Percentiles rank a stretch among this genome's conserved stretches.
Evolutionary conservation across 2,888 invertebrate species (phyloP).

Genomic region (Leucania comma): DNA sequence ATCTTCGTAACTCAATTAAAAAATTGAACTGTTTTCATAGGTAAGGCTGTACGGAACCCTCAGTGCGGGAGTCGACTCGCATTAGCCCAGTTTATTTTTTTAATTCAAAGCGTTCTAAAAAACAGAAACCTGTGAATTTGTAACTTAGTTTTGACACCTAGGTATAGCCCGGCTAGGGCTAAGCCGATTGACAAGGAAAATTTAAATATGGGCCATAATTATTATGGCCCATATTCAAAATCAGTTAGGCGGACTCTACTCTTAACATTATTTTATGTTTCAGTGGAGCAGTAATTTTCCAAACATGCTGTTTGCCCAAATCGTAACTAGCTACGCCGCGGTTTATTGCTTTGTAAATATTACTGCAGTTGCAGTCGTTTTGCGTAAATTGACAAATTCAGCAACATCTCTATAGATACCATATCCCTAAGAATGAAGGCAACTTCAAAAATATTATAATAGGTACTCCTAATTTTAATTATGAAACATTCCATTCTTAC

Average conservation of each 20-base stretch:
- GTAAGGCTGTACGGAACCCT: too few relatives aligned
- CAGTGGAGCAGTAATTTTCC: constrained; percentile 29
- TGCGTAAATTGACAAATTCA: constrained; percentile 59
- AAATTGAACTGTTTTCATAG: too few relatives aligned
- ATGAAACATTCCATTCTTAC: constrained; percentile 47
- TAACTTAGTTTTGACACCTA: neutral
- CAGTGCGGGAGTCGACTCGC: too few relatives aligned
- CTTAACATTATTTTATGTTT: neutral
- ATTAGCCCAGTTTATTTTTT: too few relatives aligned
- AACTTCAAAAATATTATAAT: constrained; percentile 69
- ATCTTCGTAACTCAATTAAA: too few relatives aligned
- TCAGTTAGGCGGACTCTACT: neutral
- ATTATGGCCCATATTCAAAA: neutral
- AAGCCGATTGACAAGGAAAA: too few relatives aligned
- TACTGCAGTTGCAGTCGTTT: constrained; percentile 39
- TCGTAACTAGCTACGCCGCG: constrained; percentile 13
- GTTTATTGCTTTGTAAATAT: constrained; percentile 50
- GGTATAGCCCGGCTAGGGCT: neutral
- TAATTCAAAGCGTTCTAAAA: too few relatives aligned
- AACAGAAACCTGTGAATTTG: neutral
- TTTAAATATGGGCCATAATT: too few relatives aligned
- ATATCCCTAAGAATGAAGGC: constrained; percentile 71
- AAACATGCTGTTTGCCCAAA: constrained; percentile 31
- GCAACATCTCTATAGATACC: constrained; percentile 51
- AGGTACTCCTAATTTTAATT: constrained; percentile 40